Conservation (phyloP, 2,888 invertebrate species). For the Arge pagana region DNA sequence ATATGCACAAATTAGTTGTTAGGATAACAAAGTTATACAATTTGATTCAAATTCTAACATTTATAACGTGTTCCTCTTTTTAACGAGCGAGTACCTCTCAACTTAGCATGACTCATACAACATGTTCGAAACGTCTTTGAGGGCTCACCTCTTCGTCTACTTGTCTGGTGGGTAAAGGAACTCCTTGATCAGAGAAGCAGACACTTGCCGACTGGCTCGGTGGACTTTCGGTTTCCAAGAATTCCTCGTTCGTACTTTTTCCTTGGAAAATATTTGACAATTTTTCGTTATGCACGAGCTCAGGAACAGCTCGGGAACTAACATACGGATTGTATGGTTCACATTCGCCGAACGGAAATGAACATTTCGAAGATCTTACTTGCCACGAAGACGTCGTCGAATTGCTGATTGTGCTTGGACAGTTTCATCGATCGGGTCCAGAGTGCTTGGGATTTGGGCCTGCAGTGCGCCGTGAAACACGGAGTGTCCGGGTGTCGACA, state of each 20-base stretch:
- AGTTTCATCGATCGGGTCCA: slow-evolving; percentile 66
- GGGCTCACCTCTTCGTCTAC: slow-evolving; percentile 65
- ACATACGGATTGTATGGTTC: too few relatives aligned
- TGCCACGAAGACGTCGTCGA: slow-evolving; percentile 79
- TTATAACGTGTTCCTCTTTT: too few relatives aligned
- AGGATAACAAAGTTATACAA: not conserved
- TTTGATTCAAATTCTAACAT: not conserved
- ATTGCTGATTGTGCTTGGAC: slow-evolving; percentile 59
- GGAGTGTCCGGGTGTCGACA: slow-evolving; percentile 91
- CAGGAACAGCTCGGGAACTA: not conserved
- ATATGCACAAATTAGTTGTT: too few relatives aligned
- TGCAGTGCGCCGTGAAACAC: slow-evolving; percentile 93
- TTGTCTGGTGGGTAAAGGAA: slow-evolving; percentile 57
- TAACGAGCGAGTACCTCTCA: too few relatives aligned
- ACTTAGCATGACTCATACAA: too few relatives aligned
- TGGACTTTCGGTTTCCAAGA: slow-evolving; percentile 64
- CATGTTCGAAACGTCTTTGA: slow-evolving; percentile 1
- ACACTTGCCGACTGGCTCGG: slow-evolving; percentile 66
- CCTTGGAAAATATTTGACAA: slow-evolving; percentile 33
- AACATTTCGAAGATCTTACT: slow-evolving; percentile 61
- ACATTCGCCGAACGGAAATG: too few relatives aligned
- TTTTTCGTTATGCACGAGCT: not conserved
- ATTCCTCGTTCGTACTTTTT: slow-evolving; percentile 51
- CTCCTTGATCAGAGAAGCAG: slow-evolving; percentile 62
- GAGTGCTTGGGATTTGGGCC: slow-evolving; percentile 80